These are phyloP conservation scores for Procambarus virginalis DNA, from an alignment of 1,140 invertebrate species.

Conservation along the genomic window DNA sequence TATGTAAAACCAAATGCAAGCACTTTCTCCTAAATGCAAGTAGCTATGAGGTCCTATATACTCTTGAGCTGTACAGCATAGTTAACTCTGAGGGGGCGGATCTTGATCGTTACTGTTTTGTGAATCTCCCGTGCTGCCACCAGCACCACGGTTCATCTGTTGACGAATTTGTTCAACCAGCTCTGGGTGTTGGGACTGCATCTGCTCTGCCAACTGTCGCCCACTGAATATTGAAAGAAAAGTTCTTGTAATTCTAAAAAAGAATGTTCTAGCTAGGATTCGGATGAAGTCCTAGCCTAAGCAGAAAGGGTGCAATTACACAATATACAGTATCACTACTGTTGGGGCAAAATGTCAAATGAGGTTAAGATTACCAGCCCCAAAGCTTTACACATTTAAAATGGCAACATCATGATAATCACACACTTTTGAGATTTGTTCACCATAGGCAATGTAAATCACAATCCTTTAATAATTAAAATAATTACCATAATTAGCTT, in stretches of 20 bases:
- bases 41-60: not conserved
- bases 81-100: conserved; percentile 49
- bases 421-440: no score
- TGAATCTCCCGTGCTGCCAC: conserved; percentile 21
- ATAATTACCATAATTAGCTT: no score
- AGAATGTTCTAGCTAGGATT: no score
- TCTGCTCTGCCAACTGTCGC: conserved; percentile 81
- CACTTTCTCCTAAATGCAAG: not conserved
- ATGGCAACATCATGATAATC: no score
- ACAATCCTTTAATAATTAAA: no score
- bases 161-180: conserved; percentile 80
- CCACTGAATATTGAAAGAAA: conserved; percentile 76
- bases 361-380: no score
- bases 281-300: no score
- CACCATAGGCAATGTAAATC: no score
- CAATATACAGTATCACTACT: no score
- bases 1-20: not conserved
- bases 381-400: no score
- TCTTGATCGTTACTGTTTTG: conserved; percentile 37
- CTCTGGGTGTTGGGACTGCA: conserved; percentile 81
- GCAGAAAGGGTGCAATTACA: no score
- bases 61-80: not conserved
- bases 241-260: conserved; percentile 13
- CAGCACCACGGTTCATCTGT: conserved; percentile 73
- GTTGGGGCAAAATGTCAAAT: no score